phyloP scores from a whole-genome alignment of 2,113 vertebrate genomes.

The Salvelinus alpinus region DNA sequence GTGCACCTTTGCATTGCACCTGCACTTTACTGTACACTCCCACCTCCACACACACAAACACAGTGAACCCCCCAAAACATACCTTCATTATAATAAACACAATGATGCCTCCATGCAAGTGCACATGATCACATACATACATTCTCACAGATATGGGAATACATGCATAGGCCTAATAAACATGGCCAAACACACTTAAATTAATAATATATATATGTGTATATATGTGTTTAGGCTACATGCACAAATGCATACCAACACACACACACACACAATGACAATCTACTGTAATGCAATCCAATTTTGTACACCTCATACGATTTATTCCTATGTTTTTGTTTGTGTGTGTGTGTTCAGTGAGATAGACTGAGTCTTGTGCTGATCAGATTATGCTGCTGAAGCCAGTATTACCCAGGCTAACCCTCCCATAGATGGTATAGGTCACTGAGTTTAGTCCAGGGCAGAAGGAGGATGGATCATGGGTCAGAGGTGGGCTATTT shows the following conservation, averaged over 20 bases:
- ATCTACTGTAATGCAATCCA: not conserved
- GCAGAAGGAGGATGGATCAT: constrained; percentile 23
- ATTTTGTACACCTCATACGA: no score
- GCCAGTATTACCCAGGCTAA: no score
- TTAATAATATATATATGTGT: constrained; percentile 13
- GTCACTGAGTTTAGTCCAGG: constrained; percentile 38
- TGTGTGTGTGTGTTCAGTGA: no score
- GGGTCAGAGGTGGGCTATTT: not conserved
- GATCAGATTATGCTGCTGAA: no score
- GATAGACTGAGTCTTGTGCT: no score
- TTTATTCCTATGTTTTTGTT: no score
- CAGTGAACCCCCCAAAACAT: no score
- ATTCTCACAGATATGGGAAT: not conserved
- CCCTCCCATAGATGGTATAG: not conserved
- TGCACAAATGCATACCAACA: not conserved
- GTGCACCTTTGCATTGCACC: no score
- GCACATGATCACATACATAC: no score
- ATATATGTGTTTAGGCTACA: not conserved
- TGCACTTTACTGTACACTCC: no score
- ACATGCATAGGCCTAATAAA: not conserved
- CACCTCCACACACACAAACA: no score
- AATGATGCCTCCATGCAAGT: not conserved
- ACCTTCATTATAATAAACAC: not conserved
- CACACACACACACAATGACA: not conserved
- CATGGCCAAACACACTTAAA: constrained; percentile 1